Percentiles rank a stretch among this genome's conserved stretches.
These are phyloP conservation scores for Scophthalmus maximus DNA, from an alignment of 2,113 vertebrate genomes.

Conservation along the genomic window DNA sequence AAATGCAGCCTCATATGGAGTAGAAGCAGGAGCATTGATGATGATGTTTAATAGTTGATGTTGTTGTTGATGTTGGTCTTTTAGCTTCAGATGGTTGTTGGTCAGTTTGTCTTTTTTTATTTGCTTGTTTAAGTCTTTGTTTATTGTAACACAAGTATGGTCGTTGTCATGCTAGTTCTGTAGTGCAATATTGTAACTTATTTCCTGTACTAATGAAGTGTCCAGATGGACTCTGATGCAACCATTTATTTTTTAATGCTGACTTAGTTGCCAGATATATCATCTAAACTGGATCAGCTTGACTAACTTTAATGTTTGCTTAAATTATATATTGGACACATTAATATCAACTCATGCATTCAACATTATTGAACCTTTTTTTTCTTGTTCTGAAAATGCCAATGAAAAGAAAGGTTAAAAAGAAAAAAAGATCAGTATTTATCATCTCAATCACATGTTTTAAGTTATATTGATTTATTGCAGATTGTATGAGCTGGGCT, in stretches of 20 bases:
- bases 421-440: no score
- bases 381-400: no score
- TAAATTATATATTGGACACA: neutral
- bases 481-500: neutral
- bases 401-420: no score
- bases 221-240: neutral
- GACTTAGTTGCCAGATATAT: no score
- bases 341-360: neutral
- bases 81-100: neutral
- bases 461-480: neutral
- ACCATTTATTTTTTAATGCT: no score
- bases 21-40: neutral
- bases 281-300: neutral
- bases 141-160: no score
- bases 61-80: neutral
- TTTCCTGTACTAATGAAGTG: neutral
- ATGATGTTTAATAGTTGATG: slow-evolving; percentile 11
- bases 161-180: no score
- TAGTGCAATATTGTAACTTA: neutral
- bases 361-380: neutral
- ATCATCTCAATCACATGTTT: neutral
- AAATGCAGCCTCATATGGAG: slow-evolving; percentile 10
- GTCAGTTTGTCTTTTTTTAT: neutral
- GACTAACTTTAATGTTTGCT: neutral
- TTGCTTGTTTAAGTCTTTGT: neutral